Evolutionary conservation across 2,797 vertebrate species (phyloP).

Genomic region (Siniperca undulata): DNA sequence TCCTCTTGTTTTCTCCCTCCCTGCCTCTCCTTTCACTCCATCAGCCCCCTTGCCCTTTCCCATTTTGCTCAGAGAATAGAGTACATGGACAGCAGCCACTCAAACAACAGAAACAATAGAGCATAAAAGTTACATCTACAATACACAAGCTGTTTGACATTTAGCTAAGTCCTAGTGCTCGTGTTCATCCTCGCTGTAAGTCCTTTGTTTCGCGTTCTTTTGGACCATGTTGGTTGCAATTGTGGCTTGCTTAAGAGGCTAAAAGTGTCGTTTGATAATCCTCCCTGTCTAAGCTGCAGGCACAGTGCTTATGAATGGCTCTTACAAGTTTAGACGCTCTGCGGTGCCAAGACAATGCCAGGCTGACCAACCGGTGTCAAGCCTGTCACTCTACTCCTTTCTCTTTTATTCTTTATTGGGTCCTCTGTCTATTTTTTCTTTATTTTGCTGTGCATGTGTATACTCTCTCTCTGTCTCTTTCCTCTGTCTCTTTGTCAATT

Average conservation of each 20-base stretch:
- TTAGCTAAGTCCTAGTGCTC: constrained; percentile 61
- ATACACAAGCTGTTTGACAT: constrained; percentile 74
- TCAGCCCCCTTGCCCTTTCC: constrained; percentile 19
- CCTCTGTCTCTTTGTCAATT: constrained; percentile 34
- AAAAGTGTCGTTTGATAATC: constrained; percentile 81
- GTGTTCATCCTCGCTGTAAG: constrained; percentile 44
- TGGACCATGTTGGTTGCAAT: constrained; percentile 60
- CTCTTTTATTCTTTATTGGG: constrained; percentile 22
- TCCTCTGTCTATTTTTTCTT: not conserved
- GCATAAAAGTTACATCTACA: constrained; percentile 55
- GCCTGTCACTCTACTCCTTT: constrained; percentile 19
- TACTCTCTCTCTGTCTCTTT: constrained; percentile 25
- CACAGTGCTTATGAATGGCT: constrained; percentile 60
- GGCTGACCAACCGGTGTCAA: constrained; percentile 49
- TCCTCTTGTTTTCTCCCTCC: constrained; percentile 28
- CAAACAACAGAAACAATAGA: constrained; percentile 57
- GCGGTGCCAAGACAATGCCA: constrained; percentile 47
- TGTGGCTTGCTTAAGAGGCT: constrained; percentile 77
- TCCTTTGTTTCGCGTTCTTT: constrained; percentile 65
- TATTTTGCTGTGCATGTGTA: not conserved
- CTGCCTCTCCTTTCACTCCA: constrained; percentile 2
- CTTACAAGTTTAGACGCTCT: constrained; percentile 65
- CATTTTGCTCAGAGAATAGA: constrained; percentile 51
- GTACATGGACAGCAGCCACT: constrained; percentile 43
- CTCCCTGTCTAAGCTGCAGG: constrained; percentile 73